Evolutionary conservation across 2,797 vertebrate species (phyloP).

Genomic region (Decapterus maruadsi): DNA sequence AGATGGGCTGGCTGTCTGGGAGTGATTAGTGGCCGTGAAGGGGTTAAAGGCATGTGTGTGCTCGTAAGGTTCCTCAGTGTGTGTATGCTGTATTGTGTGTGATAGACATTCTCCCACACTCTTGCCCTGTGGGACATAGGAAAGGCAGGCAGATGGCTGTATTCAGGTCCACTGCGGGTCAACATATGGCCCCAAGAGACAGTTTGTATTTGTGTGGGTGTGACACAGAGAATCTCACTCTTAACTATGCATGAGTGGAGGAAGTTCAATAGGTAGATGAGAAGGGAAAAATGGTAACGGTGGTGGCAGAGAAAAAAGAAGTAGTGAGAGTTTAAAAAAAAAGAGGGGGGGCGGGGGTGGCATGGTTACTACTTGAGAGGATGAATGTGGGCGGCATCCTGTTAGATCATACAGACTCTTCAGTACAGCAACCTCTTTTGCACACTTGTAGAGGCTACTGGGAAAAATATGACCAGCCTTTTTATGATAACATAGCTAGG

Average conservation of each 20-base stretch:
- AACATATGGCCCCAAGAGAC: conserved; percentile 86
- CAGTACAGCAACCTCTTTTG: neutral
- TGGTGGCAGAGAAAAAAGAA: conserved; percentile 31
- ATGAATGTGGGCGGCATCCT: conserved; percentile 34
- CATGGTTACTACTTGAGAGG: conserved; percentile 19
- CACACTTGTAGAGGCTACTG: neutral
- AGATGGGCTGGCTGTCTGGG: conserved; percentile 68
- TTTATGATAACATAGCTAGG: neutral
- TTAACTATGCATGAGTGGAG: conserved; percentile 65
- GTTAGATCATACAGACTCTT: conserved; percentile 34
- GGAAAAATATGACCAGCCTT: conserved; percentile 2
- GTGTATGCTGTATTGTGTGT: conserved; percentile 65
- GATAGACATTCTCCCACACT: conserved; percentile 82
- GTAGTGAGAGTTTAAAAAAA: conserved; percentile 17
- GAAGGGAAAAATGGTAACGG: conserved; percentile 32
- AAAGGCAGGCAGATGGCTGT: conserved; percentile 86
- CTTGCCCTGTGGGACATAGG: conserved; percentile 75
- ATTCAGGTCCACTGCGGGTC: conserved; percentile 84
- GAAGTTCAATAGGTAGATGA: conserved; percentile 57
- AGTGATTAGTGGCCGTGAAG: conserved; percentile 76
- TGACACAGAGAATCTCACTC: conserved; percentile 51
- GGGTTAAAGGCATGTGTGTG: conserved; percentile 79
- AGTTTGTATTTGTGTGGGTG: conserved; percentile 71
- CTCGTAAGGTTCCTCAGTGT: conserved; percentile 31
- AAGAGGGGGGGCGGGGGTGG: neutral